These are phyloP conservation scores for Pterois miles DNA, from an alignment of 2,797 vertebrate genomes.

Conservation along the genomic window DNA sequence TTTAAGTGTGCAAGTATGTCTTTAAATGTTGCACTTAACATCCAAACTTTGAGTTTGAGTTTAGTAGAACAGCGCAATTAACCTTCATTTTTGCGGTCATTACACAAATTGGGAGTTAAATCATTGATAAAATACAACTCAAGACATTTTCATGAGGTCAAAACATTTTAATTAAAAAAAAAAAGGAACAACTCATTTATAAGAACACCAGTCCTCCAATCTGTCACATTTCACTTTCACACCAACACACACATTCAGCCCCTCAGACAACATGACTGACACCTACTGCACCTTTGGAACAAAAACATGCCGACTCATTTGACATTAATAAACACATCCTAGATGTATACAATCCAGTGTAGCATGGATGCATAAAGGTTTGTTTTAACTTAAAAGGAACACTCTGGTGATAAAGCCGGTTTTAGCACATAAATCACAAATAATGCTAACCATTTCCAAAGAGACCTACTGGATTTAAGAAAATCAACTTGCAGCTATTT, in stretches of 20 bases:
- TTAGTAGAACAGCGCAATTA: too few relatives aligned
- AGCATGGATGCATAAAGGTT: slow-evolving; percentile 23
- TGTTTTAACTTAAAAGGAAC: slow-evolving; percentile 26
- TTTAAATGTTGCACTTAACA: neutral
- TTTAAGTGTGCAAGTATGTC: neutral
- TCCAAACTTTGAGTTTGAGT: neutral
- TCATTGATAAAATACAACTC: neutral
- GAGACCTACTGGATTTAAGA: neutral
- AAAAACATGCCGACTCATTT: slow-evolving; percentile 54
- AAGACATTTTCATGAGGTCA: slow-evolving; percentile 44
- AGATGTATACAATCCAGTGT: slow-evolving; percentile 68
- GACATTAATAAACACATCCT: slow-evolving; percentile 52
- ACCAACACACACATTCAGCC: slow-evolving; percentile 25
- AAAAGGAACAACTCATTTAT: slow-evolving; percentile 32
- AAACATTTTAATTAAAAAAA: slow-evolving; percentile 74
- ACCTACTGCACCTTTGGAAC: slow-evolving; percentile 56
- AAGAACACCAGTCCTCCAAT: slow-evolving; percentile 50
- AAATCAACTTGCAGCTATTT: neutral
- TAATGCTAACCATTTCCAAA: neutral
- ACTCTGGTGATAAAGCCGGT: slow-evolving; percentile 19
- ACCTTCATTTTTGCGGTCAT: neutral
- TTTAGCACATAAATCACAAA: slow-evolving; percentile 45
- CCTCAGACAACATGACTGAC: slow-evolving; percentile 28
- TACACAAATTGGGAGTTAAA: neutral
- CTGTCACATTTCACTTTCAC: slow-evolving; percentile 33